These are phyloP conservation scores for Peromyscus nudipes DNA, from an alignment of 2,797 vertebrate genomes.

Conservation along the genomic window DNA sequence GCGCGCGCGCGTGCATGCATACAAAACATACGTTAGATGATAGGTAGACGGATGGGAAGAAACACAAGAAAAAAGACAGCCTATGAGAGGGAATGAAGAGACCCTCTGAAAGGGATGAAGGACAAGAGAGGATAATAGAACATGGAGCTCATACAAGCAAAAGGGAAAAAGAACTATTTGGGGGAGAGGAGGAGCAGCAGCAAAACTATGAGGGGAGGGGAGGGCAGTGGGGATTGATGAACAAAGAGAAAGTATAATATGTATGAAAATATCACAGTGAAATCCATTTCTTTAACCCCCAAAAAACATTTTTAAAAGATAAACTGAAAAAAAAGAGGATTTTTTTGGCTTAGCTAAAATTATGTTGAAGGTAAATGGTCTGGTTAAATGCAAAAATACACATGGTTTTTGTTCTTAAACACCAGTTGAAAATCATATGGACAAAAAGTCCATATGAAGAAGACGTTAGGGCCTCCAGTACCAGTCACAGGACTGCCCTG, in stretches of 20 bases:
- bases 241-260: neutral
- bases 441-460: neutral
- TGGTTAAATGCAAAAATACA: conserved; percentile 44
- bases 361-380: neutral
- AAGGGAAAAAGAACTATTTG: neutral
- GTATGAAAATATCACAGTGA: neutral
- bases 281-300: neutral
- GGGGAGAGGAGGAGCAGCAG: neutral
- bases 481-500: neutral
- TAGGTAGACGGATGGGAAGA: neutral
- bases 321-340: neutral
- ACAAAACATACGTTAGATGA: neutral
- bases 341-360: neutral
- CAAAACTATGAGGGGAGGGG: neutral
- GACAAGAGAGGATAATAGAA: neutral
- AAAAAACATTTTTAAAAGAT: neutral
- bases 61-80: neutral
- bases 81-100: neutral
- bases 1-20: neutral
- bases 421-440: neutral
- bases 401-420: neutral
- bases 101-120: no score
- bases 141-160: neutral
- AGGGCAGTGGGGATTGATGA: neutral
- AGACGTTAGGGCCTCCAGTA: neutral